Conservation (phyloP, 2,797 vertebrate species). For the Myiothlypis chrysogaster region DNA sequence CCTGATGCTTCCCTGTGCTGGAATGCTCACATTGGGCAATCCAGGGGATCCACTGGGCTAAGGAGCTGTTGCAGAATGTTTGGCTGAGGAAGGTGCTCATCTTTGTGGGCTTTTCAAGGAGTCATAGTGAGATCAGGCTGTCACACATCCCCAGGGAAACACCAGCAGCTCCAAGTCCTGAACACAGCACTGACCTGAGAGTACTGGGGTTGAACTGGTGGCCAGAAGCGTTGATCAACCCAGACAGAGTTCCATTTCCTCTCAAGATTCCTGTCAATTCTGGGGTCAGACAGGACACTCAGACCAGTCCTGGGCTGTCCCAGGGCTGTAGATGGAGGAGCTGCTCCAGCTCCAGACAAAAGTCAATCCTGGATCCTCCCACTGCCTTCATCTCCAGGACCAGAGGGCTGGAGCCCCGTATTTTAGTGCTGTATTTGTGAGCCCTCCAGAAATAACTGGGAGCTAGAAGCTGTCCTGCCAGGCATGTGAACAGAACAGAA, state of each 20-base stretch:
- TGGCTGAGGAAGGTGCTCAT: not conserved
- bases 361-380: not conserved
- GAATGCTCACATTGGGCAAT: not conserved
- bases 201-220: not conserved
- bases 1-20: not conserved
- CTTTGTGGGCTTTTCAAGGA: not conserved
- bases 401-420: not conserved
- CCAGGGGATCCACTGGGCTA: not conserved
- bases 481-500: not conserved
- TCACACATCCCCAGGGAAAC: not conserved
- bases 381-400: not conserved
- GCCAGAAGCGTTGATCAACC: not conserved
- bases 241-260: not conserved
- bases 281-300: fast-evolving
- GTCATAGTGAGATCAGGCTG: not conserved
- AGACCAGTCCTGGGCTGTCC: not conserved
- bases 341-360: not conserved
- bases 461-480: not conserved
- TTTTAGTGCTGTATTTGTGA: not conserved
- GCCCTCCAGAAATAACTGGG: not conserved
- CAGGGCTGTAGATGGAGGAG: not conserved
- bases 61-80: not conserved
- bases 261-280: not conserved
- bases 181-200: not conserved
- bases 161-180: not conserved